Evolutionary conservation across 2,888 invertebrate genomes (phyloP), one percentile per base, ranked within the genome.

Genomic region (Hirtodrosophila cameraria): DNA sequence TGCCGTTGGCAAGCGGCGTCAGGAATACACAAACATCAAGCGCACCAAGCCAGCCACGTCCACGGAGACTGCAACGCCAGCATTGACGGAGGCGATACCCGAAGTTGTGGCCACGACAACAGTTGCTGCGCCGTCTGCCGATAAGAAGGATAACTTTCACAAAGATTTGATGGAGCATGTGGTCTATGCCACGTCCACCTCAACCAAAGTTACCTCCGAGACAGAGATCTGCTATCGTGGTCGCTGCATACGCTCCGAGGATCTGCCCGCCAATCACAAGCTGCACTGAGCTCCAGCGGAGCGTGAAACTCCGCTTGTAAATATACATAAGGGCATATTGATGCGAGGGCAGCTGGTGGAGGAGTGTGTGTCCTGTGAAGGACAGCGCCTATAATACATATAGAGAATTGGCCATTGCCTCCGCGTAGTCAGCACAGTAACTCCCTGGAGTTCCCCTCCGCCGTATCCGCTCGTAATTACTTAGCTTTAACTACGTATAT

Each of bases 161-260:
- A 89, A 89, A 65, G 88, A 90, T 57, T 81, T 91, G 45, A 91
- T 91, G 90, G 87, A 90, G 46, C 88, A 90, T 54, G 89, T 90
- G n/a, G 89, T 91, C 5, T 91, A 89, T 62, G 90, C 91, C 30
- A 96, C 96, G 0, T 95, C 96, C 1, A 84, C 86, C 1, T 95
- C 95, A 85, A 95, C 95, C 2, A 96, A 96, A 13, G 95, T 95
- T 89, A 95, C 96, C 9, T 95, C 96, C 75, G 96, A 96, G 93
- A 96, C 96, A 27, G 96, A 96, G 91, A 97, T 97, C 67, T 97
- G 97, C 88, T 97, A 95, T 89, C 94, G 95, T 88, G 97, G 97
- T 9, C 94, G 94, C 86, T 97, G 97, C 89, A 94, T 96, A 67
- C 96, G 96, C 91, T 93, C 93, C 49, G 90, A 90, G 53, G 90